Base-by-base conservation (phyloP, 2,888 invertebrate genomes). In the Drosophila kuntzei region DNA sequence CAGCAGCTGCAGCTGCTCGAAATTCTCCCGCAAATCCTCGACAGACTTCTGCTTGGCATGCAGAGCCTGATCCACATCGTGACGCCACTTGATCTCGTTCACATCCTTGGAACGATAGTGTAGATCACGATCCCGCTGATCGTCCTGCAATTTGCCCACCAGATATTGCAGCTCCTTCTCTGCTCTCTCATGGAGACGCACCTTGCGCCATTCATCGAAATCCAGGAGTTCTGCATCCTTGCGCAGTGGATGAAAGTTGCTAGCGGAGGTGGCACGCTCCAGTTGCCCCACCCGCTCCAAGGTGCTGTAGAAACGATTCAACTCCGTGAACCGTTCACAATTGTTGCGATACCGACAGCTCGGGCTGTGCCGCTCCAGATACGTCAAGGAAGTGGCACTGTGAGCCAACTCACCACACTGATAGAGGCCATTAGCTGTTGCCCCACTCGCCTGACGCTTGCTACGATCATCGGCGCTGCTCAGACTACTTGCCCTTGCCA, bases 11-110 rank as follows among this genome's bases (percentile, higher is more conserved):
- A 95, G 92, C 87, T 94, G 95, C 87, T 95, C 95, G 83, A 97
- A 96, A 84, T 95, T 95, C 71, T 95, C 95, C 81, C 95, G 95
- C 9, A 98, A 94, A 91, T 98, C 96, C 91, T 97, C 96, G 0
- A 98, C 97, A 0, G 98, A 97, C 89, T 96, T 96, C 90, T 97
- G 97, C 90, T 96, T 97, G 37, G 95, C 94, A 83, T 96, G 94
- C 36, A 98, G 92, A 0, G 97, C 96, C 73, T 95, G 93, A 88
- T 97, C 97, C 25, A 93, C 93, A 59, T 95, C 95, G 32, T 94
- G 94, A 71, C 94, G 95, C 98, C 98, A 98, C 71, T 95, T 94
- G 46, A 95, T 94, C 49, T 95, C 95, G 60, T 95, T 95, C 0
- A 95, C 92, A 81, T 96, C 95, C 85, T 95, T 95, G 0, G 97